Evolutionary conservation across 2,797 vertebrate species (phyloP).

Genomic region (Sebastes taczanowskii): DNA sequence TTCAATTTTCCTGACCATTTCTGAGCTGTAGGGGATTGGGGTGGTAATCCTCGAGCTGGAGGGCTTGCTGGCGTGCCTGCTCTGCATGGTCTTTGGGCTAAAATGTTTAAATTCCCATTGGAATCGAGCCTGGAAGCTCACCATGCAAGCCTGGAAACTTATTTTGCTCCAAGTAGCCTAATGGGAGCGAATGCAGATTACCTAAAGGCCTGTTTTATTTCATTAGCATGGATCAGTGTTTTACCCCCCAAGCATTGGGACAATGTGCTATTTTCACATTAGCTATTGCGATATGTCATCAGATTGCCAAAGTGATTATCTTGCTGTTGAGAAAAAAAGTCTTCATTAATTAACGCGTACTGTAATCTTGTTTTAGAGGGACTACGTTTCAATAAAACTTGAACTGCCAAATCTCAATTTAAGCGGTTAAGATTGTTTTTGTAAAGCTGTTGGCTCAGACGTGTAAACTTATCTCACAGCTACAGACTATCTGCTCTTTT

Average conservation of each 20-base stretch:
- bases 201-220: conserved; percentile 30
- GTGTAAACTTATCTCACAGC: not conserved
- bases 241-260: not conserved
- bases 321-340: not conserved
- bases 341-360: not conserved
- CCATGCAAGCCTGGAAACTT: conserved; percentile 26
- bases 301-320: not conserved
- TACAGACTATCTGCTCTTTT: not conserved
- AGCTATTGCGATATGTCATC: not conserved
- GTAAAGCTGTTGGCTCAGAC: not conserved
- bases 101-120: conserved; percentile 56
- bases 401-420: not conserved
- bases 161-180: conserved; percentile 42
- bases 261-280: not conserved
- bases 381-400: not conserved
- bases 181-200: conserved; percentile 53
- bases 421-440: not conserved
- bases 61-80: conserved; percentile 47
- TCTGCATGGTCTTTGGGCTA: conserved; percentile 44
- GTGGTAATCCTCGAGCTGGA: conserved; percentile 64
- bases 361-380: not conserved
- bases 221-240: conserved; percentile 24
- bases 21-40: conserved; percentile 56
- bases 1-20: conserved; percentile 63
- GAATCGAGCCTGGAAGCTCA: conserved; percentile 48